Evolutionary conservation across 2,888 invertebrate genomes (phyloP), one percentile per base, ranked within the genome.

Genomic region (Syrphus vitripennis): DNA sequence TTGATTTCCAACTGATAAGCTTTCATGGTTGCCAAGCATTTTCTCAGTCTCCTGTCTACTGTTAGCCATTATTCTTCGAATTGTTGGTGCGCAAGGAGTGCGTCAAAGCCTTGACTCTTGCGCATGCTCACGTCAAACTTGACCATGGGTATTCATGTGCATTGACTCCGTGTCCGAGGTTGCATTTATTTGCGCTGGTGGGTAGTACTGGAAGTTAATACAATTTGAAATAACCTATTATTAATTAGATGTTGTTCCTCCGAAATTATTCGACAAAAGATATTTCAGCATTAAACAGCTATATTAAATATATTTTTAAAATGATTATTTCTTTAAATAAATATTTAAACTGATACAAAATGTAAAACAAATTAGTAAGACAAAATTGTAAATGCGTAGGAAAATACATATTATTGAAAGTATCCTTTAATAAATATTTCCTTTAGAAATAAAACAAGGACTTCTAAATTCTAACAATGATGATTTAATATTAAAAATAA

Each of bases 61-160:
- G 87, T 92, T 92, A 87, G 92, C 92, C 92, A 92, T 92, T 87
- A 92, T 92, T 67, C 92, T 90, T 77, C 92, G 90, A 88, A 92
- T 92, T 78, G 92, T 92, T 87, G 92, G 92, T 83, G 92, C 92
- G 91, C 92, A 92, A 90, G 92, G 92, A 89, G 92, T 92, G 88
- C 92, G 92, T 92, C 92, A 92, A 89, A 92, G 92, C 83, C 92
- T 91, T 93, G 93, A 94, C 93, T 94, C 89, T 93, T 94, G 94
- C 93, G 94, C 94, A 89, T 92, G 92, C 91, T 93, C 93, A 93
- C 94, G 95, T 96, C 96, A 97, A 93, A 97, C 97, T 92, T 97
- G 97, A 88, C 97, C 97, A 92, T 97, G 97, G 21, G 95, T 96
- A 92, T 96, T 97, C 93, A 96, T 96, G 93, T 97, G 97, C 77